Evolutionary conservation across 1,140 invertebrate species (phyloP).

Genomic region (Charaxes varanes): DNA sequence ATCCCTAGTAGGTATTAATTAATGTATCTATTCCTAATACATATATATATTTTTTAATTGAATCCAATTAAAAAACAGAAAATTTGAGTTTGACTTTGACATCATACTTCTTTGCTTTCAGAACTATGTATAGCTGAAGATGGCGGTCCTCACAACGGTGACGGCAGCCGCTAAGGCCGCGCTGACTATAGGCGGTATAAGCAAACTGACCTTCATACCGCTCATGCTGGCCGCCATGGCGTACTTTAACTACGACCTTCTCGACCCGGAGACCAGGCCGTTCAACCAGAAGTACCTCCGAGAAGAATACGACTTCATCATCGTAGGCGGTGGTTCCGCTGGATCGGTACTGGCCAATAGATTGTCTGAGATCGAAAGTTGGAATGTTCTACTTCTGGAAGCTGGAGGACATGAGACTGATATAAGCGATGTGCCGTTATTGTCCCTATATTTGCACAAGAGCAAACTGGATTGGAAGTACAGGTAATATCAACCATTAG

Average conservation of each 20-base stretch:
- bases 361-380: constrained; percentile 84
- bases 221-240: constrained; percentile 84
- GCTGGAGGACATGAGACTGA: constrained; percentile 91
- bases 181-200: constrained; percentile 78
- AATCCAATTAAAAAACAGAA: too few species aligned
- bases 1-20: too few species aligned
- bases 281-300: constrained; percentile 79
- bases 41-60: neutral
- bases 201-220: constrained; percentile 85
- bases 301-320: constrained; percentile 85
- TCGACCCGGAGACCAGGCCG: constrained; percentile 89
- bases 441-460: constrained; percentile 91
- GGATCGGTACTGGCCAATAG: constrained; percentile 91
- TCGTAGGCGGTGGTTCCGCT: constrained; percentile 89
- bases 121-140: constrained; percentile 39
- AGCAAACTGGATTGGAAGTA: constrained; percentile 96
- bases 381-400: constrained; percentile 89
- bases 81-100: too few species aligned
- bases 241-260: constrained; percentile 89
- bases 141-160: constrained; percentile 69
- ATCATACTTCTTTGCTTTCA: constrained; percentile 38
- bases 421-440: constrained; percentile 86
- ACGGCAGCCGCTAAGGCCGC: constrained; percentile 80
- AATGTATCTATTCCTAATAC: too few species aligned
- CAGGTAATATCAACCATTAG: constrained; percentile 66